phyloP scores from a whole-genome alignment of 1,140 invertebrate species.

The Drosophila tani region DNA sequence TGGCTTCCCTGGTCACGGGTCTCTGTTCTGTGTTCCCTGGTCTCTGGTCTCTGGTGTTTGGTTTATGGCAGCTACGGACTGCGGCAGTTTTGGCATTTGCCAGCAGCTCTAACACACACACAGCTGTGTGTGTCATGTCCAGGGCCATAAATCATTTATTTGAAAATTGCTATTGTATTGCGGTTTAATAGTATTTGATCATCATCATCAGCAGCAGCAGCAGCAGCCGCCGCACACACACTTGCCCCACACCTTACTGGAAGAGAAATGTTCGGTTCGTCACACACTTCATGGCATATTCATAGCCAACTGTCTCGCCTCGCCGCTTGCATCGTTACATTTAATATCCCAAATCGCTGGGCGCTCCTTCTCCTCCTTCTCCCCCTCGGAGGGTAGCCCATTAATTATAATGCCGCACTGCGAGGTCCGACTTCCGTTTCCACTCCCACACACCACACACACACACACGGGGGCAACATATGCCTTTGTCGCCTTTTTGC shows the following conservation, averaged over 20 bases:
- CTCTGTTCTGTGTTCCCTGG: constrained; percentile 1
- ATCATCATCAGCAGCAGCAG: constrained; percentile 58
- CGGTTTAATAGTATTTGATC: constrained; percentile 82
- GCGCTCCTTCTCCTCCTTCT: background rate
- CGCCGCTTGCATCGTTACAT: constrained; percentile 66
- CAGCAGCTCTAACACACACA: constrained; percentile 18
- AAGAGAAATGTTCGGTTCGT: constrained; percentile 30
- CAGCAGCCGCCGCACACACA: constrained; percentile 39
- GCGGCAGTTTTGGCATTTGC: constrained; percentile 58
- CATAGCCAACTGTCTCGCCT: constrained; percentile 54
- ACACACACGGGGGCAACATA: constrained; percentile 49
- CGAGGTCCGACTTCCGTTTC: constrained; percentile 37
- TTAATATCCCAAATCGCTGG: constrained; percentile 74
- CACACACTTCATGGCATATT: constrained; percentile 66
- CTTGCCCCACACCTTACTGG: constrained; percentile 13
- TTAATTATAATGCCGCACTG: constrained; percentile 79
- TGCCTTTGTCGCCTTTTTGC: constrained; percentile 66
- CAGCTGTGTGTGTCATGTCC: constrained; percentile 60
- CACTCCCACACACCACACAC: background rate
- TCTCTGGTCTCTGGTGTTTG: constrained; percentile 23
- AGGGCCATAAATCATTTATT: constrained; percentile 80
- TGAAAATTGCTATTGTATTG: constrained; percentile 82
- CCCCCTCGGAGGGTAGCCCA: constrained; percentile 44
- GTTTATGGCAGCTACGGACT: constrained; percentile 61
- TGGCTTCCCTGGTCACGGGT: background rate